Conservation (phyloP, 1,140 invertebrate species). For the Maniola jurtina region DNA sequence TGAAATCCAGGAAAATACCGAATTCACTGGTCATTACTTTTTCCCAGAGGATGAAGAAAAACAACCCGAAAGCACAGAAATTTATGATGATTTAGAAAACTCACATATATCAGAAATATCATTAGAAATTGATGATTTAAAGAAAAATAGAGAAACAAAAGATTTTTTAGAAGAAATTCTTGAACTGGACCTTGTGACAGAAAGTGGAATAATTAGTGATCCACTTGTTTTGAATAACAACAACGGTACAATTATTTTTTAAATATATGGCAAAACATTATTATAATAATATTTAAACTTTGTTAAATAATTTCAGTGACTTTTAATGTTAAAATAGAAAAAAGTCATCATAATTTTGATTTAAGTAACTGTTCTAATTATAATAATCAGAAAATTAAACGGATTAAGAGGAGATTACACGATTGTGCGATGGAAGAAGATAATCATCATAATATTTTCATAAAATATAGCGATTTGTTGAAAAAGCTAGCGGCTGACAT, state of each 20-base stretch:
- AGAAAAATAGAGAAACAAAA: slow-evolving; percentile 50
- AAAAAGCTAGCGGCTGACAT: slow-evolving; percentile 45
- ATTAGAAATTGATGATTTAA: slow-evolving; percentile 62
- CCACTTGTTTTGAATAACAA: slow-evolving; percentile 17
- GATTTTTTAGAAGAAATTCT: slow-evolving; percentile 69
- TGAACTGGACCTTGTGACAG: slow-evolving; percentile 52
- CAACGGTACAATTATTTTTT: slow-evolving; percentile 15
- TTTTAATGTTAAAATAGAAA: background rate
- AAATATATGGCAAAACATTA: background rate
- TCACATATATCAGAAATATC: slow-evolving; percentile 49
- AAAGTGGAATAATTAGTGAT: slow-evolving; percentile 30
- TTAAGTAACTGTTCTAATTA: background rate
- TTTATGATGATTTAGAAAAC: slow-evolving; percentile 51
- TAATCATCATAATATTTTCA: slow-evolving; percentile 19
- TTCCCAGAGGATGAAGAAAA: slow-evolving; percentile 63
- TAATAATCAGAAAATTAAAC: background rate
- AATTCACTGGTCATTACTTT: slow-evolving; percentile 69
- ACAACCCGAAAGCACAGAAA: slow-evolving; percentile 43
- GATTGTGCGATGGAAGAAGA: slow-evolving; percentile 5
- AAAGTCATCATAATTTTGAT: background rate
- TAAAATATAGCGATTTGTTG: slow-evolving; percentile 45
- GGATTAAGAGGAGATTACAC: background rate
- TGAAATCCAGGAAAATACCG: slow-evolving; percentile 47
- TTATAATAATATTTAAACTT: background rate
- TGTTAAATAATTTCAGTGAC: slow-evolving; percentile 2